Percentiles rank a stretch among this genome's conserved stretches.
Evolutionary conservation across 1,140 invertebrate species (phyloP).

Genomic region (Subanguina moxae): DNA sequence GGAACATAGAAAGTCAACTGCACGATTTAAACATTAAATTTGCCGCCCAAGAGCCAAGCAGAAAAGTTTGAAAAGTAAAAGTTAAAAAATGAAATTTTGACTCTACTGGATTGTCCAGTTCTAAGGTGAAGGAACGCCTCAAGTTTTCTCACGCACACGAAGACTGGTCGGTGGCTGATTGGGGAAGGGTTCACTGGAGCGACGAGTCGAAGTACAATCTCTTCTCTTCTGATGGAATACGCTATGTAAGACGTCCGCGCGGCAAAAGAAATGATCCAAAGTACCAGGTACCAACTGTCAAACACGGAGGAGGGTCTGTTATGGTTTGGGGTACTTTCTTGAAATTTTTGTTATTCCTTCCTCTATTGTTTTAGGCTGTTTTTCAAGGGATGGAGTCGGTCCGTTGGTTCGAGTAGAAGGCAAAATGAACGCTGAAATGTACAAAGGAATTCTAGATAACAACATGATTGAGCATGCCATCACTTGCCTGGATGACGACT

Average conservation of each 20-base stretch:
- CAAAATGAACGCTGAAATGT: constrained; percentile 49
- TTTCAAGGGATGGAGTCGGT: constrained; percentile 48
- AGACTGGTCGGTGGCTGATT: constrained; percentile 25
- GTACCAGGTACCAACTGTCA: constrained; percentile 55
- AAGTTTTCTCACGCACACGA: constrained; percentile 28
- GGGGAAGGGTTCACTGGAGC: constrained; percentile 40
- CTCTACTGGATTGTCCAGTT: too few species aligned
- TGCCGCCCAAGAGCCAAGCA: too few species aligned
- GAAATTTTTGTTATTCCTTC: too few species aligned
- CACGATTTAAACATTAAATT: too few species aligned
- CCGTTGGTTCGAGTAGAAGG: constrained; percentile 56
- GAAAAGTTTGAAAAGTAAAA: too few species aligned
- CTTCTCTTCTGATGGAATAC: constrained; percentile 28
- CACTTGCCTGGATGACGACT: too few species aligned
- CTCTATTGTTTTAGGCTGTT: constrained; percentile 31
- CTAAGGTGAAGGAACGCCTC: too few species aligned
- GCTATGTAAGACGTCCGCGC: constrained; percentile 30
- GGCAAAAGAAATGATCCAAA: constrained; percentile 31
- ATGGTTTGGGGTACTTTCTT: constrained; percentile 53
- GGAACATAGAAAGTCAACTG: too few species aligned
- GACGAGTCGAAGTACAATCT: constrained; percentile 47
- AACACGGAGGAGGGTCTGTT: constrained; percentile 55
- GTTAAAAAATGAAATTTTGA: too few species aligned
- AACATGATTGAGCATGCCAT: constrained; percentile 11
- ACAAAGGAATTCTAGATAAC: constrained; percentile 14